Base-by-base conservation (phyloP, 2,888 invertebrate genomes). In the Tanypteryx hageni region DNA sequence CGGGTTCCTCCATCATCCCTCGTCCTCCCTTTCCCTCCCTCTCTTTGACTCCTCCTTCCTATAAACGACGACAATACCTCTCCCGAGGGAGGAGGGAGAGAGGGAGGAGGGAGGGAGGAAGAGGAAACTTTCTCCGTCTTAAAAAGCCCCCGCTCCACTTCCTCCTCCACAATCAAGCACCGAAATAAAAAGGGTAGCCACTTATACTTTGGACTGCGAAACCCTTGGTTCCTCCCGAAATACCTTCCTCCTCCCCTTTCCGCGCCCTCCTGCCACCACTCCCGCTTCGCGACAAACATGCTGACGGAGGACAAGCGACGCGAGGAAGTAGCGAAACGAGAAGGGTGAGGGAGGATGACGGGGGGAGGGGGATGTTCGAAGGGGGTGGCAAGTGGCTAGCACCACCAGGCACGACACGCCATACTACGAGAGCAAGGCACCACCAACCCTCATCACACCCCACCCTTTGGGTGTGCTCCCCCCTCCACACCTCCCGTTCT, bases 341-440 rank as follows among this genome's bases (percentile, higher is more conserved):
- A 18, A 57, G 83, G 44, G 18, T 11, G 10, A 18, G 10, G 83
- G 0, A 57, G 83, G 57, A 56, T 16, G 83, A n/a, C 44, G 83
- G 83, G 83, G 57, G 31, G 44, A 13, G 82, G 11, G 44, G 31
- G n/a, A 11, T 10, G 31, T 16, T 31, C 31, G 11, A 16, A 16
- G 31, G 31, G 44, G 83, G 18, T 31, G 83, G 31, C 57, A 83
- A 83, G 83, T 83, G 83, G 83, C 83, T 86, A 61, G 86, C 86
- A 86, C 86, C 86, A 86, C 86, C 86, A 86, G 86, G 86, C 86
- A 86, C 86, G 86, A 86, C 61, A 86, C 86, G 61, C 59, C 86
- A 86, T 44, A 44, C 44, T 44, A 44, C 44, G 56, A 57, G 76
- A 56, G 83, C 83, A 83, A 31, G 44, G 83, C 82, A 82, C 58